Percentiles rank a stretch among this genome's conserved stretches.
Conservation (phyloP, 2,113 vertebrate species). For the Osmerus eperlanus region DNA sequence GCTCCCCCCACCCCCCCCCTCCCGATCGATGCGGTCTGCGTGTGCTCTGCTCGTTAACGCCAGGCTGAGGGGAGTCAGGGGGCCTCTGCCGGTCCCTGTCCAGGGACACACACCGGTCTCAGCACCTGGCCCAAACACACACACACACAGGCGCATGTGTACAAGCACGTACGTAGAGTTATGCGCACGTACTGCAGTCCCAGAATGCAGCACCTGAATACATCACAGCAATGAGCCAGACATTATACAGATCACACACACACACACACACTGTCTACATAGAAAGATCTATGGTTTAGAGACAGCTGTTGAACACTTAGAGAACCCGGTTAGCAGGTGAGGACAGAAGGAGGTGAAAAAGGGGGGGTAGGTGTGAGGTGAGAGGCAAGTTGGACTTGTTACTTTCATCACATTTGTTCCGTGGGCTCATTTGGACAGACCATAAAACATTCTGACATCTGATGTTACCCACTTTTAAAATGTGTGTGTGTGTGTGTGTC, state of each 20-base stretch:
- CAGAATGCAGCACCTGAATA: constrained; percentile 35
- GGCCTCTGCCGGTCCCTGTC: constrained; percentile 58
- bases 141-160: neutral
- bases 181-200: constrained; percentile 37
- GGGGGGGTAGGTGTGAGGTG: neutral
- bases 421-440: neutral
- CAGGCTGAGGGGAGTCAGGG: constrained; percentile 59
- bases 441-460: neutral
- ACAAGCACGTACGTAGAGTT: neutral
- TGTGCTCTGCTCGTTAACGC: constrained; percentile 60
- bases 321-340: neutral
- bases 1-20: constrained; percentile 47
- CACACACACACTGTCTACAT: neutral
- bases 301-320: neutral
- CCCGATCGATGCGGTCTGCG: constrained; percentile 55
- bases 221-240: constrained; percentile 35
- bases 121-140: constrained; percentile 50
- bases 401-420: neutral
- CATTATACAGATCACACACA: constrained; percentile 26
- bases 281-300: too few species aligned
- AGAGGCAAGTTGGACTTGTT: neutral
- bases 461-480: too few species aligned
- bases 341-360: neutral
- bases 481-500: neutral
- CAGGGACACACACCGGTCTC: constrained; percentile 59